Evolutionary conservation across 1,140 invertebrate genomes (phyloP).

Genomic region (Archivesica marissinica): DNA sequence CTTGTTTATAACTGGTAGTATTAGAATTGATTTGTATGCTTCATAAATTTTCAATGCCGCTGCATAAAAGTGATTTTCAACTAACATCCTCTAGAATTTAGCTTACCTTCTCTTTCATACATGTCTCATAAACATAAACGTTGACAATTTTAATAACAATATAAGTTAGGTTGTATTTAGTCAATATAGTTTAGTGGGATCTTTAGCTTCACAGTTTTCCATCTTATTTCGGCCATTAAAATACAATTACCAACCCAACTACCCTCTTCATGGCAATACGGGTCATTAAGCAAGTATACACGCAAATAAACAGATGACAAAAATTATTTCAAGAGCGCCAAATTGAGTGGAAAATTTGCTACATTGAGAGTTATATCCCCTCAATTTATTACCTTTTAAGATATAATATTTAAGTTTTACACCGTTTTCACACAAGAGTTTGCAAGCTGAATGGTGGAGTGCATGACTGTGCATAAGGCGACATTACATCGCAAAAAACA

Average conservation of each 20-base stretch:
- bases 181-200: background rate
- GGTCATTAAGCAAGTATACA: constrained; percentile 40
- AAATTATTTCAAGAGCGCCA: constrained; percentile 9
- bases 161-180: background rate
- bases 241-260: constrained; percentile 9
- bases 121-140: constrained; percentile 25
- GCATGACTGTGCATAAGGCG: too few species aligned
- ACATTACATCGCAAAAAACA: too few species aligned
- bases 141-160: constrained; percentile 27
- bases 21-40: too few species aligned
- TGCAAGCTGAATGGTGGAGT: too few species aligned
- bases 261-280: constrained; percentile 3
- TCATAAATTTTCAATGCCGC: too few species aligned
- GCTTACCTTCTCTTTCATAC: background rate
- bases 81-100: background rate
- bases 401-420: constrained; percentile 8
- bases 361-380: background rate
- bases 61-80: background rate
- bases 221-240: constrained; percentile 17
- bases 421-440: constrained; percentile 2
- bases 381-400: constrained; percentile 26
- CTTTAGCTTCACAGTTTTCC: background rate
- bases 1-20: too few species aligned
- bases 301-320: constrained; percentile 18
- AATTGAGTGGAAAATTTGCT: constrained; percentile 33